Evolutionary conservation across 2,888 invertebrate genomes (phyloP), one percentile per base, ranked within the genome.

Genomic region (Yponomeuta sedellus): DNA sequence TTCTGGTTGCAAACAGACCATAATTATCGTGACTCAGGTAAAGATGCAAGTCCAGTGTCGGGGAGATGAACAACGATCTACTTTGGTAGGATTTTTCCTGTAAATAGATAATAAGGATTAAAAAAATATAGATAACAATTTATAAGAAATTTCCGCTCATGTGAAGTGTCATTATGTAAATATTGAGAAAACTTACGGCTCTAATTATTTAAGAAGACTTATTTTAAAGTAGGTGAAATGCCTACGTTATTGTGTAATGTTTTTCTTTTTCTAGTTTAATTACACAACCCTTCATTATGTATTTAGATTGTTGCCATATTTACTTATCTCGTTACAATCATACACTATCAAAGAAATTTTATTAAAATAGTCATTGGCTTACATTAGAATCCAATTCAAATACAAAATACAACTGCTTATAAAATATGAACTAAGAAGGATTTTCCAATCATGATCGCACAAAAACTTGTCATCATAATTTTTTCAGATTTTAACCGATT

Each of bases 301-400:
- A 74, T 74, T 75, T 74, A 75, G 64, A 69, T 28, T 69, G 75
- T 75, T 74, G 74, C 74, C 74, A 74, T 74, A 71, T 69, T 70
- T 70, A 62, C 16, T 12, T 70, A 67, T 69, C 34, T 8, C 34
- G 67, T 69, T 67, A 65, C 66, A 67, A 66, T 66, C 59, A 65
- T 52, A 65, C 66, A 69, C 67, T 61, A 64, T 66, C 56, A 58
- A 57, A 57, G 66, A 66, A 25, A 61, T 64, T 64, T 66, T n/a
- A n/a, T n/a, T 12, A 66, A 66, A 71, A 70, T 69, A 68, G 68
- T 64, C 66, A 67, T 66, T 71, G 70, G 67, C 62, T 68, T 68
- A 66, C 66, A 68, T 19, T 66, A 40, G 22, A 61, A 61, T 40
- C 22, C 22, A 22, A 66, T 20, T 19, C n/a, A 61, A n/a, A 34